phyloP scores from a whole-genome alignment of 2,113 vertebrate species.

The Notothenia coriiceps region DNA sequence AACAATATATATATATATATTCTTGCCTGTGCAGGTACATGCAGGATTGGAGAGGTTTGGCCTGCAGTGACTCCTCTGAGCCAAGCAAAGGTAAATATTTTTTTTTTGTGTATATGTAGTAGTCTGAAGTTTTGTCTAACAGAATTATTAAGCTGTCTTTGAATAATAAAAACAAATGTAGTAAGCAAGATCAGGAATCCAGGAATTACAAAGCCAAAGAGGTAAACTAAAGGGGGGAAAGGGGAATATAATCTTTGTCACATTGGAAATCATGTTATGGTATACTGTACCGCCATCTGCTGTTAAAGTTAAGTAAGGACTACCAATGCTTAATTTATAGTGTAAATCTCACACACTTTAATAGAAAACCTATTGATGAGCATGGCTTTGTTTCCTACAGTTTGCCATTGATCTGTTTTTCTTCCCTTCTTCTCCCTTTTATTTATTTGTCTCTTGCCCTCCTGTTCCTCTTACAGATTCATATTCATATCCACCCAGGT shows the following conservation, averaged over 20 bases:
- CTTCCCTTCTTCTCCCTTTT: neutral
- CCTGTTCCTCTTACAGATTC: neutral
- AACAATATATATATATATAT: neutral
- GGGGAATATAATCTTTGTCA: too few species aligned
- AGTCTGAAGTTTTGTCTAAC: too few species aligned
- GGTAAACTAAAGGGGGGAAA: too few species aligned
- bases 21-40: constrained; percentile 32
- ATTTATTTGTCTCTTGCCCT: neutral
- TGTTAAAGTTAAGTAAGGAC: neutral
- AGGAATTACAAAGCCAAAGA: too few species aligned
- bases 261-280: neutral
- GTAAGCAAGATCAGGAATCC: too few species aligned
- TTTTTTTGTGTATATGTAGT: too few species aligned
- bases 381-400: neutral
- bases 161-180: too few species aligned
- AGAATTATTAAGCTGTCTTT: too few species aligned
- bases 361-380: neutral
- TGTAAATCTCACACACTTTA: neutral
- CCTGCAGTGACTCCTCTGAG: constrained; percentile 29
- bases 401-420: neutral
- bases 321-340: neutral
- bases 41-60: constrained; percentile 31
- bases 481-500: neutral
- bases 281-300: constrained; percentile 4
- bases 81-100: constrained; percentile 1